phyloP scores from a whole-genome alignment of 2,797 vertebrate genomes.

The Aselliscus stoliczkanus region DNA sequence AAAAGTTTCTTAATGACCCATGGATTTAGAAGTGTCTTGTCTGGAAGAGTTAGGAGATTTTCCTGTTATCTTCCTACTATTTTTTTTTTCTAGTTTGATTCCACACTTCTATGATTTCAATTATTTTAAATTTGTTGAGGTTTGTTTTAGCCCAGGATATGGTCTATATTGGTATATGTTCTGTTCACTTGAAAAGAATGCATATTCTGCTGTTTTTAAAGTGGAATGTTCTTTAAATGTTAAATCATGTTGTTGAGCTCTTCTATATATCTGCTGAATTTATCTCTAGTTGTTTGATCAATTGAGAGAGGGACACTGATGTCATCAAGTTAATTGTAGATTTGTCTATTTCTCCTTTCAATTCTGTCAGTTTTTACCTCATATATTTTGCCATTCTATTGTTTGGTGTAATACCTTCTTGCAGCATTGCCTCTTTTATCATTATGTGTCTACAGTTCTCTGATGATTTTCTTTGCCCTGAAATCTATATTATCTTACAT shows the following conservation, averaged over 20 bases:
- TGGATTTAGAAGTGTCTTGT: neutral
- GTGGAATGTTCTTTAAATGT: neutral
- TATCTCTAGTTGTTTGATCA: neutral
- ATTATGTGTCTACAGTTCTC: neutral
- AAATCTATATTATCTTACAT: neutral
- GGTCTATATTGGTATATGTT: neutral
- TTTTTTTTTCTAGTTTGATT: neutral
- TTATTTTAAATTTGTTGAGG: neutral
- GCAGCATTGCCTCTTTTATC: neutral
- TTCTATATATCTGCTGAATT: neutral
- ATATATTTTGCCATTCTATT: neutral
- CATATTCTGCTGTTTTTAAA: neutral
- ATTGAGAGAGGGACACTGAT: neutral
- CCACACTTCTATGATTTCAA: neutral
- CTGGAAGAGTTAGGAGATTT: neutral
- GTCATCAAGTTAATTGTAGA: neutral
- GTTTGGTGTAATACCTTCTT: neutral
- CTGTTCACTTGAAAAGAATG: neutral
- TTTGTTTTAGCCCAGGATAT: neutral
- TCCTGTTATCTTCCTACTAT: neutral
- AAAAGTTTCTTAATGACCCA: neutral
- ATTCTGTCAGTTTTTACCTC: neutral
- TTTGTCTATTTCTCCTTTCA: neutral
- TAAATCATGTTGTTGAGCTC: neutral
- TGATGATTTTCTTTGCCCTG: neutral